Base-by-base conservation (phyloP, 2,113 vertebrate genomes). In the Anseranas semipalmata region DNA sequence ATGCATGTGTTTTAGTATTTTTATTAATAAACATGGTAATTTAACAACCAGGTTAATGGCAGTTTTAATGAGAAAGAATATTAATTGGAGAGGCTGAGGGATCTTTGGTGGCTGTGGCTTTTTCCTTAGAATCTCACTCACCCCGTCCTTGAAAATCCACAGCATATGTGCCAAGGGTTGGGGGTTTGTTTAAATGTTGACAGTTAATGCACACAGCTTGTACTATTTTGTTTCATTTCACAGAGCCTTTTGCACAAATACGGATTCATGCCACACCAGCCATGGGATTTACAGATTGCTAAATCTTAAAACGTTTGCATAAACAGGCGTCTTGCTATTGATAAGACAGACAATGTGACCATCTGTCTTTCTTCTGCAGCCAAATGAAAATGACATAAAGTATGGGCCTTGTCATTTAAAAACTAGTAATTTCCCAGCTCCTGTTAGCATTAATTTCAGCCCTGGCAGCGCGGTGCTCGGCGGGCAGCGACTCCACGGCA, bases 1-100 rank as follows among this genome's bases (percentile, higher is more conserved):
- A 82, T 95, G 70, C 75, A 37, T 96, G 73, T 73, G 91, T 91
- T 97, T 97, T 94, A 46, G 85, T 70, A 45, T 67, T 91, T 80
- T 73, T 87, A 96, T 96, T 86, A 95, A 95, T 95, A 97, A 96
- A 87, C 96, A 91, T 78, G 75, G 92, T 87, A 95, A 87, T 85
- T 96, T 94, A 95, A 70, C 85, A 87, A 90, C 89, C 84, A 97
- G 84, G 94, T 97, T 97, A 98, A 97, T 96, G 89, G 96, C 76
- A 92, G 84, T 78, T 95, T 92, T 97, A 98, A 96, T 93, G 78
- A 95, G 97, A 56, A 82, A 6, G 85, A 92, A 92, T 91, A 95
- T 93, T 92, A 97, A 94, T 93, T 63, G 88, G 96, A 81, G 92
- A 32, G 48, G 73, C 89, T 71, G 80, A 39, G 66, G 45, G 63